Conservation (phyloP, 2,113 vertebrate species). For the Caracal caracal region DNA sequence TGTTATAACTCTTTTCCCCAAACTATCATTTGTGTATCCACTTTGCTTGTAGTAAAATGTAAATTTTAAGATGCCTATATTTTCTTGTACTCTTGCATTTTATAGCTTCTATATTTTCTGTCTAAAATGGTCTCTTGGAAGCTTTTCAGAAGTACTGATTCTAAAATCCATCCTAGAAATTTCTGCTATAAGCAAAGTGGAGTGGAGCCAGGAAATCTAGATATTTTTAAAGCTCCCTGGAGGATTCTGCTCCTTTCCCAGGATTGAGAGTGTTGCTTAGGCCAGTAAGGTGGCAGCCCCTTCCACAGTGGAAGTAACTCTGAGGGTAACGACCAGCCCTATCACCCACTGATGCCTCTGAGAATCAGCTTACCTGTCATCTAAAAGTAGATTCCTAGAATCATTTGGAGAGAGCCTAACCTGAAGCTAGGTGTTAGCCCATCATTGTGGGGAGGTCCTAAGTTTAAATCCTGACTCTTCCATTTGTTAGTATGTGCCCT, state of each 20-base stretch:
- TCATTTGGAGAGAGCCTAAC: neutral
- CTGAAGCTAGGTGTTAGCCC: neutral
- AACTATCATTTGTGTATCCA: neutral
- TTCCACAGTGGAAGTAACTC: neutral
- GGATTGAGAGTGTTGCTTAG: neutral
- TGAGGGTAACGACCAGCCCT: neutral
- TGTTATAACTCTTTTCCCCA: neutral
- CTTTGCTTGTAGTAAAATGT: neutral
- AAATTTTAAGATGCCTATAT: neutral
- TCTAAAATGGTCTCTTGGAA: slow-evolving; percentile 18
- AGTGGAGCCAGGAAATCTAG: slow-evolving; percentile 10
- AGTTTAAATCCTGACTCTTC: neutral
- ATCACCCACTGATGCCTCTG: neutral
- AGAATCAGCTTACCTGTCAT: neutral
- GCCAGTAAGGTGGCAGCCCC: neutral
- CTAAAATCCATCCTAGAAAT: slow-evolving; percentile 24
- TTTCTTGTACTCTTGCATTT: slow-evolving; percentile 5
- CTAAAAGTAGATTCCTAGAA: neutral
- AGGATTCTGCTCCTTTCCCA: neutral
- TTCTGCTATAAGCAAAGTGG: neutral
- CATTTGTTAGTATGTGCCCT: neutral
- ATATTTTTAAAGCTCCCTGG: neutral
- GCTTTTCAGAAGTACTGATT: neutral
- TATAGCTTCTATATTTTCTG: neutral
- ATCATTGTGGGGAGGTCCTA: neutral